Evolutionary conservation across 1,140 invertebrate genomes (phyloP), one percentile per base, ranked within the genome.

Genomic region (Leptinotarsa lineolata): DNA sequence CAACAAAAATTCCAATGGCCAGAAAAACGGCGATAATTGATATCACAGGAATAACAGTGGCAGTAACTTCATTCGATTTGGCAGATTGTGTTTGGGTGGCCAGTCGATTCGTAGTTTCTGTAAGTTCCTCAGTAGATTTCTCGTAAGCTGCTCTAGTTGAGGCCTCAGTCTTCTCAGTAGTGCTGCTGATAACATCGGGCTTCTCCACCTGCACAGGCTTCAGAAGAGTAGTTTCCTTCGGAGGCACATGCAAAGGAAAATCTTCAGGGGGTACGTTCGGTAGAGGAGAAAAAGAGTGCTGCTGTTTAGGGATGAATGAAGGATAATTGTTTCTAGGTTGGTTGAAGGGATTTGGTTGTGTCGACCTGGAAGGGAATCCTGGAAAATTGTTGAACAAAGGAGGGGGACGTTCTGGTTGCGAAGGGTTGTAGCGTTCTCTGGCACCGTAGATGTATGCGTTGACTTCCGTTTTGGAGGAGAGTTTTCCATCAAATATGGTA

Each of bases 391-490:
- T 64, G 24, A 60, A 60, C 3, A 63, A 54, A 45, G 74, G 73
- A 18, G 74, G 66, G 12, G 70, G 79, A 66, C 24, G 61, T 46
- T 68, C 69, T 24, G 48, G 73, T 71, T 39, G 59, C 0, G 69
- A 71, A 8, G 83, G 71, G 80, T 81, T 68, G 80, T 81, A 65
- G 79, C 81, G 61, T 76, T 81, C 64, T 20, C 80, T 77, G 6
- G 82, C 79, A 45, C 85, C 85, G 11, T 87, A 73, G 24, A 93
- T 91, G 72, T 89, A 88, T 8, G 91, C 91, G 79, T 86, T 90
- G 12, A 93, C 91, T 83, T 92, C 91, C n/a, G 87, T 89, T 83
- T 93, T 93, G 4, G 90, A 87, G 20, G 87, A 88, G 8, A 91
- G 83, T 46, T 88, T 84, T 16, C 92, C 92, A 83, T 93, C 91